phyloP scores from a whole-genome alignment of 2,888 invertebrate genomes.

The Aphodius sticticus region DNA sequence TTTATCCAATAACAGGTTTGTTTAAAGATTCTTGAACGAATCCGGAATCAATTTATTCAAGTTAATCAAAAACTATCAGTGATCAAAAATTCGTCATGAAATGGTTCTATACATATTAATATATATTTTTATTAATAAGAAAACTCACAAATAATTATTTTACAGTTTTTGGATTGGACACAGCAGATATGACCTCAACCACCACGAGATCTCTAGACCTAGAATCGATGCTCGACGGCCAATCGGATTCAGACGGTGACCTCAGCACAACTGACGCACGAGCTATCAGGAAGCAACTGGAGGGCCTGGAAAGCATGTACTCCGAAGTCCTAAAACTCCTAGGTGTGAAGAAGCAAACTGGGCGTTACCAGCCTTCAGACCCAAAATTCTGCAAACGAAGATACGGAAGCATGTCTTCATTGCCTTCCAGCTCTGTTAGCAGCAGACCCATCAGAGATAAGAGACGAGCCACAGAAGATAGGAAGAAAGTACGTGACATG shows the following conservation, averaged over 20 bases:
- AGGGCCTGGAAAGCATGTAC: conserved; percentile 88
- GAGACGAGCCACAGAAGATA: conserved; percentile 73
- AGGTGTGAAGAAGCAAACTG: conserved; percentile 64
- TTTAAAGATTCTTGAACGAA: too few relatives aligned
- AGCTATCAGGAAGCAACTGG: conserved; percentile 80
- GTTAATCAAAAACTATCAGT: too few relatives aligned
- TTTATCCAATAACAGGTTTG: too few relatives aligned
- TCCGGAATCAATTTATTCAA: too few relatives aligned
- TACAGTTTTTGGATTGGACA: conserved; percentile 75
- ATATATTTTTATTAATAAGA: too few relatives aligned
- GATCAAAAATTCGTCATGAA: too few relatives aligned
- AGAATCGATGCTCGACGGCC: conserved; percentile 79
- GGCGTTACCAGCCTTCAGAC: conserved; percentile 65
- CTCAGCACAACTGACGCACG: conserved; percentile 79
- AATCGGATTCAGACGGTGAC: conserved; percentile 74
- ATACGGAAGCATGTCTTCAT: conserved; percentile 84
- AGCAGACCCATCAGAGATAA: conserved; percentile 79
- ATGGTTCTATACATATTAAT: too few relatives aligned
- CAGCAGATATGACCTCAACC: conserved; percentile 79
- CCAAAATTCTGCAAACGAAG: conserved; percentile 65
- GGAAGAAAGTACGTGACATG: conserved; percentile 77
- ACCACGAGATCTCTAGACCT: conserved; percentile 79
- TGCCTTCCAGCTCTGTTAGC: conserved; percentile 84
- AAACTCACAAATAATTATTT: conserved; percentile 33
- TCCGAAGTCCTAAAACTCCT: conserved; percentile 77